These are phyloP conservation scores for Glossophaga mutica DNA, from an alignment of 2,797 vertebrate genomes.

Conservation along the genomic window DNA sequence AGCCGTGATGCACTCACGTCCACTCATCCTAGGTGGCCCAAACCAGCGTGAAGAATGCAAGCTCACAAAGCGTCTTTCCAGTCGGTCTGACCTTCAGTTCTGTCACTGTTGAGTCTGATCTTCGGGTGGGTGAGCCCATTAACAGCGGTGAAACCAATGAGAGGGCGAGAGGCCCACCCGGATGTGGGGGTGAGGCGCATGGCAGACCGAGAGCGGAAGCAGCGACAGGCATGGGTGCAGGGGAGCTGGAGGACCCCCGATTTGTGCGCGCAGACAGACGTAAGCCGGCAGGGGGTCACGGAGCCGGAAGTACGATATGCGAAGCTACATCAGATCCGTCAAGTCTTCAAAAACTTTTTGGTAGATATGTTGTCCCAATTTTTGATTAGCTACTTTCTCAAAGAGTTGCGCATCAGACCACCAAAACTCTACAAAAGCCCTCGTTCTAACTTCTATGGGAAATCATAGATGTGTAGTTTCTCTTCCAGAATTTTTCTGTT, in stretches of 20 bases:
- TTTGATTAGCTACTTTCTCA: background rate
- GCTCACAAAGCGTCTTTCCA: background rate
- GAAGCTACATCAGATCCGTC: background rate
- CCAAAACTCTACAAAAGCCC: constrained; percentile 2
- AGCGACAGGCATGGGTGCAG: background rate
- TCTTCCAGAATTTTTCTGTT: background rate
- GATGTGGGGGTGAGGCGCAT: background rate
- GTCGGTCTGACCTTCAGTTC: background rate
- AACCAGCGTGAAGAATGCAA: background rate
- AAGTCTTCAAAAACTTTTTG: background rate
- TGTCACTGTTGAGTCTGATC: background rate
- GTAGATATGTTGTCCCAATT: background rate
- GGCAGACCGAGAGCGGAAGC: background rate
- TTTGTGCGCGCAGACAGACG: background rate
- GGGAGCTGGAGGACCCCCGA: background rate
- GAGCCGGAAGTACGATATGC: background rate
- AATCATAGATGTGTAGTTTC: background rate
- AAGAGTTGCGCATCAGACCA: background rate
- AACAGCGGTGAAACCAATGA: background rate
- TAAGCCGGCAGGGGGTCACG: background rate
- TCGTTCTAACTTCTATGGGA: background rate
- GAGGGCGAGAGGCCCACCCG: background rate
- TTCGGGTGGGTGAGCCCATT: background rate
- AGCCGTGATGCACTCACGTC: background rate
- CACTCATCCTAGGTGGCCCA: background rate